Evolutionary conservation across 2,888 invertebrate species (phyloP).

Genomic region (Trissolcus brochymenae): DNA sequence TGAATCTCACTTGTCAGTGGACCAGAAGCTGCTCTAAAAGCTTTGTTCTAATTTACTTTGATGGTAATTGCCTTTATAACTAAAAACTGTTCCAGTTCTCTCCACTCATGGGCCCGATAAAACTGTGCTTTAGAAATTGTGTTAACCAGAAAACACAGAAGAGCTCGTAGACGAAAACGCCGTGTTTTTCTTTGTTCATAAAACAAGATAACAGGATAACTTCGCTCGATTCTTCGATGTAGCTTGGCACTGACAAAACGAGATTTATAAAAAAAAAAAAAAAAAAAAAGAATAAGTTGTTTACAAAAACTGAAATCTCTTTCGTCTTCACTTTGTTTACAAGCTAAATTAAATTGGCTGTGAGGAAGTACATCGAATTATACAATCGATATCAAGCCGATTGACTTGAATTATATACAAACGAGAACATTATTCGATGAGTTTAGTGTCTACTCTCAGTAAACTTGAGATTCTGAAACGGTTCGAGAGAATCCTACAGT

Average conservation of each 20-base stretch:
- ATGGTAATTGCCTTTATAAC: conserved; percentile 1
- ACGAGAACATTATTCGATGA: neutral
- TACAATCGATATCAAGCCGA: neutral
- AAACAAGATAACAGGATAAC: conserved; percentile 53
- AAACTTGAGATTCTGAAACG: neutral
- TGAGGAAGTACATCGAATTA: neutral
- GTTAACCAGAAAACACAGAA: conserved; percentile 46
- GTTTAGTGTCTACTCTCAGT: neutral
- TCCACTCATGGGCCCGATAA: conserved; percentile 24
- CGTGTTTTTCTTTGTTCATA: conserved; percentile 43
- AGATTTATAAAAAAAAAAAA: neutral
- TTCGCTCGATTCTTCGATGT: conserved; percentile 51
- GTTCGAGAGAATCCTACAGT: neutral
- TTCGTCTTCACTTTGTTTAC: neutral
- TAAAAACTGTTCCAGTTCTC: conserved; percentile 32
- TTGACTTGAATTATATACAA: neutral
- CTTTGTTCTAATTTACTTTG: no score
- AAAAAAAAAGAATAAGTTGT: neutral
- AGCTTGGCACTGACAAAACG: conserved; percentile 11
- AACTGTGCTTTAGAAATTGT: conserved; percentile 23
- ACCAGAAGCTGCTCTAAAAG: no score
- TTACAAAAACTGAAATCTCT: neutral
- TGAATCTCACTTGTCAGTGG: no score
- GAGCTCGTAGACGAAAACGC: conserved; percentile 49
- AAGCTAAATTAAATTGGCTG: neutral